These are phyloP conservation scores for Parotocinclus haroldoi DNA, from an alignment of 2,797 vertebrate genomes.

Conservation along the genomic window DNA sequence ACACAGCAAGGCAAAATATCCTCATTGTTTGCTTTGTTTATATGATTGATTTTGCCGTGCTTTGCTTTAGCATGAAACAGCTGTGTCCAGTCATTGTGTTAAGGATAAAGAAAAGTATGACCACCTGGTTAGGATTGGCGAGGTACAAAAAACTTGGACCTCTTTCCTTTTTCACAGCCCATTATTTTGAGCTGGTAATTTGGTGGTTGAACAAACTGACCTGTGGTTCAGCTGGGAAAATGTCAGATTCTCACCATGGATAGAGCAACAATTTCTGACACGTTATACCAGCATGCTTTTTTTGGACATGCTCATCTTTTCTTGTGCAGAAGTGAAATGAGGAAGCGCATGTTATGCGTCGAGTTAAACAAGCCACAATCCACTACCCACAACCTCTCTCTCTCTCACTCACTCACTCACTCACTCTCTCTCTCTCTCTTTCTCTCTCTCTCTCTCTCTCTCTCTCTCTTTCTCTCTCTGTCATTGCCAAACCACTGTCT, in stretches of 20 bases:
- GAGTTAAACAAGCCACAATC: constrained; percentile 46
- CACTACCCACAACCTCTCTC: constrained; percentile 41
- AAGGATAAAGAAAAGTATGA: constrained; percentile 11
- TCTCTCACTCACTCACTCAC: constrained; percentile 7
- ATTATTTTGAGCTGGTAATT: constrained; percentile 54
- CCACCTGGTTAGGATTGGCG: constrained; percentile 11
- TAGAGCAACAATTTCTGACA: constrained; percentile 10
- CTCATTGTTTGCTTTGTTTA: constrained; percentile 30
- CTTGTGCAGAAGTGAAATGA: constrained; percentile 12
- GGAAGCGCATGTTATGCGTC: constrained; percentile 52
- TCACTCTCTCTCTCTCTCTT: constrained; percentile 32
- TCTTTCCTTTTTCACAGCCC: constrained; percentile 52
- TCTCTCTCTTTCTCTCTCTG: constrained; percentile 16
- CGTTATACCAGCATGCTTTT: constrained; percentile 9
- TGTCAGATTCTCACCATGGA: constrained; percentile 28
- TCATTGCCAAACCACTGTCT: constrained; percentile 82
- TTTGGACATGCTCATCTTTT: constrained; percentile 5
- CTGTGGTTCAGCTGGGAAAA: constrained; percentile 9
- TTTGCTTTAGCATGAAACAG: constrained; percentile 3
- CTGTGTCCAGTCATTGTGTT: constrained; percentile 20
- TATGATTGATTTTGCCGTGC: constrained; percentile 18
- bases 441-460: constrained; percentile 19
- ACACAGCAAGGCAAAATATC: constrained; percentile 8
- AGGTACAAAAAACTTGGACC: constrained; percentile 25
- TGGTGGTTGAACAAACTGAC: constrained; percentile 51